Base-by-base conservation (phyloP, 2,888 invertebrate genomes). In the Lysandra bellargus region DNA sequence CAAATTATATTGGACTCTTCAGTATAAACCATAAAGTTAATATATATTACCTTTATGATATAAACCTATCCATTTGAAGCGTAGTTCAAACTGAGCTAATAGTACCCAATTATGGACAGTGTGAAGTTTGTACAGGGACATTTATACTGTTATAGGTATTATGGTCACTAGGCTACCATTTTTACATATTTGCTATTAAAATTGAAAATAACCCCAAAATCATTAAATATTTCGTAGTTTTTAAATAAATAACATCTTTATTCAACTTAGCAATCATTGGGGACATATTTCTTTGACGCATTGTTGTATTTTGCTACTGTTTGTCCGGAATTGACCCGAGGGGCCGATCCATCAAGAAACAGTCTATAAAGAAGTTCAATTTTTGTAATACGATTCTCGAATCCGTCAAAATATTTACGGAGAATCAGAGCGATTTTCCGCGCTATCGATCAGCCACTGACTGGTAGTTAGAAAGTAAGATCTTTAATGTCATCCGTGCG, bases 331-430 rank as follows among this genome's bases (percentile, higher is more conserved):
- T 84, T 85, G 83, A 84, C 91, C 92, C 93, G 79, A 81, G 93
- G 88, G 94, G 89, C 88, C 91, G 88, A 94, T 94, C 92, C 89
- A 92, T 94, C 94, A 93, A 91, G 89, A 84, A 88, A 89, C 91
- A 87, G 83, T 83, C 88, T 92, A 88, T 85, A 85, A 90, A 90
- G 88, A 86, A 69, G 33, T 33, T 33, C 89, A 88, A 93, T 92
- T 93, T 92, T 93, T 87, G 91, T 90, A 90, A 94, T 94, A 90
- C 91, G 90, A 91, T 89, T 85, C 87, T 90, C 86, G 85, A 85
- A 87, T 87, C 85, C 89, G 94, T 94, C 94, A 93, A 89, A 94
- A 94, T 93, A 94, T 94, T 94, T 92, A 91, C 91, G 88, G 86
- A 84, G 88, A 89, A 89, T 90, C 88, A 84, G 86, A 87, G 84